Percentiles rank a stretch among this genome's conserved stretches.
Conservation (phyloP, 1,140 invertebrate species). For the Spodoptera litura region DNA sequence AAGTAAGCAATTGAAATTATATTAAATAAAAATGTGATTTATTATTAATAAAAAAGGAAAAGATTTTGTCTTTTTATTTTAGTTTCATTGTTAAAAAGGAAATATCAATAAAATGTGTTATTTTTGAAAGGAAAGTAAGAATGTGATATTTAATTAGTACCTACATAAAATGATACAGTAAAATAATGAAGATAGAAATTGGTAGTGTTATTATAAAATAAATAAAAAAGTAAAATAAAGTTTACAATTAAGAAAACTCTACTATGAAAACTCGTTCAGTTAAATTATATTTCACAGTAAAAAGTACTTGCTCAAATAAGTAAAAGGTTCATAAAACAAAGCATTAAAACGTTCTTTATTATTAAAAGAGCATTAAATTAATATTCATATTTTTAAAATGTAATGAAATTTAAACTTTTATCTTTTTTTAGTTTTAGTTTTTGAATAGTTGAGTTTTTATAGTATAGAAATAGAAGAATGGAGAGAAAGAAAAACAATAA, state of each 20-base stretch:
- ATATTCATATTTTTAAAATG: background rate
- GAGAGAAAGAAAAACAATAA: slow-evolving; percentile 79
- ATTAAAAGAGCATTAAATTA: slow-evolving; percentile 6
- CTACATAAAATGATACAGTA: background rate
- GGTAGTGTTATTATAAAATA: background rate
- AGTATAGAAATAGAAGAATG: slow-evolving; percentile 51
- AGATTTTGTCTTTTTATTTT: too few relatives aligned
- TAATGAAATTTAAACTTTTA: background rate
- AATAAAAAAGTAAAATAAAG: slow-evolving; percentile 11
- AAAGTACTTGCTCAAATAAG: slow-evolving; percentile 41
- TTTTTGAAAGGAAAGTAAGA: too few relatives aligned
- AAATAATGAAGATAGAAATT: background rate
- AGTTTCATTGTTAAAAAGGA: too few relatives aligned
- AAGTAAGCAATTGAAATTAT: too few relatives aligned
- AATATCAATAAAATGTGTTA: too few relatives aligned
- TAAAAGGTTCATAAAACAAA: slow-evolving; percentile 2
- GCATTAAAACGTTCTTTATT: background rate
- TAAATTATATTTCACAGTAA: slow-evolving; percentile 31
- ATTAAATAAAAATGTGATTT: too few relatives aligned
- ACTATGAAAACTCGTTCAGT: slow-evolving; percentile 49
- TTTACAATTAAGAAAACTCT: background rate
- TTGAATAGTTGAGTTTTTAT: slow-evolving; percentile 55
- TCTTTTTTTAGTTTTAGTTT: background rate
- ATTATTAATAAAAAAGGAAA: too few relatives aligned
- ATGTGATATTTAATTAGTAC: background rate